Percentiles rank a stretch among this genome's conserved stretches.
phyloP scores from a whole-genome alignment of 2,888 invertebrate species.

The Pollenia amentaria region DNA sequence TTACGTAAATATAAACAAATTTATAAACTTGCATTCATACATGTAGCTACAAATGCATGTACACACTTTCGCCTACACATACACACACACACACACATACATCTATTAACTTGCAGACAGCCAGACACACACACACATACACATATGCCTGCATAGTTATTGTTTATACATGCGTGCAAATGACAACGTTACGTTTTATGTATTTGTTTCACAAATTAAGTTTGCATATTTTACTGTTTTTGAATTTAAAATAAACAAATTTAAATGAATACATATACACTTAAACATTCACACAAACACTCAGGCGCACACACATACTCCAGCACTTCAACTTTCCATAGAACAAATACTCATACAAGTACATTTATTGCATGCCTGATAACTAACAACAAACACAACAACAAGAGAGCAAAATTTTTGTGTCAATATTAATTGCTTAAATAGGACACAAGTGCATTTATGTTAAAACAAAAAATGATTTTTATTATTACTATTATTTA shows the following conservation, averaged over 20 bases:
- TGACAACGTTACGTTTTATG: constrained; percentile 61
- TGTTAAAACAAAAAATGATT: constrained; percentile 17
- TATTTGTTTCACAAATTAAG: constrained; percentile 65
- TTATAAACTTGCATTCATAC: not conserved
- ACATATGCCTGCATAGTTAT: not conserved
- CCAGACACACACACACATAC: not conserved
- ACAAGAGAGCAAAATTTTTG: constrained; percentile 17
- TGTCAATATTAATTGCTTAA: constrained; percentile 69
- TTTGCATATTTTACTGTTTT: constrained; percentile 66
- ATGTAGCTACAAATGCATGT: not conserved
- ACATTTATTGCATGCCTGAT: constrained; percentile 23
- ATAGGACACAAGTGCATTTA: constrained; percentile 60
- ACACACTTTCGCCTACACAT: not conserved
- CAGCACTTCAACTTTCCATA: not conserved
- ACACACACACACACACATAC: constrained; percentile 12
- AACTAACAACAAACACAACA: constrained; percentile 15
- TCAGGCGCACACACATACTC: not conserved
- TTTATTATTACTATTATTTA: constrained; percentile 5
- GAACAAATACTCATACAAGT: not conserved
- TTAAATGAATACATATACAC: not conserved
- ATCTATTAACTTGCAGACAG: not conserved
- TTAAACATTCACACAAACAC: not conserved
- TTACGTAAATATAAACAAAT: constrained; percentile 19
- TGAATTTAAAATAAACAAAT: constrained; percentile 62
- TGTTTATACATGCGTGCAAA: constrained; percentile 66